These are phyloP conservation scores for Pituophis catenifer DNA, from an alignment of 2,113 vertebrate species.

Conservation along the genomic window DNA sequence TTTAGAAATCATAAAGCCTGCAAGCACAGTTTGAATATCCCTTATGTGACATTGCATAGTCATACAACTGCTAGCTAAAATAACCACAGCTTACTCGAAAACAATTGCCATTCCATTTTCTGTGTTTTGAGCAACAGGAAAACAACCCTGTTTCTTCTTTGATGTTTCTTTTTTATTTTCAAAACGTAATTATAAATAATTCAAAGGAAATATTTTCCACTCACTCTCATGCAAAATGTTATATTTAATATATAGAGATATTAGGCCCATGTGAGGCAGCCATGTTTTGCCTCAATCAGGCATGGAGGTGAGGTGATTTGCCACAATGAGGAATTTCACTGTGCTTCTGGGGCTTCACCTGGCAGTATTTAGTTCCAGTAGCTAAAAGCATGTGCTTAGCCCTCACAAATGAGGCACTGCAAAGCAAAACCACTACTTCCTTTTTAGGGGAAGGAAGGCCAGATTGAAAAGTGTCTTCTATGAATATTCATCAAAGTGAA, in stretches of 20 bases:
- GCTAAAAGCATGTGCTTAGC: background rate
- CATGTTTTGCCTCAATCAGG: background rate
- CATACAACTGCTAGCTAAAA: conserved; percentile 5
- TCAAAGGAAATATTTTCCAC: accelerated
- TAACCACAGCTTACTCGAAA: conserved; percentile 38
- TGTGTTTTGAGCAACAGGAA: conserved; percentile 38
- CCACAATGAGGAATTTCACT: background rate
- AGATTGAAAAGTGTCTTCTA: background rate
- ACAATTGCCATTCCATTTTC: conserved; percentile 29
- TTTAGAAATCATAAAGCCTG: conserved; percentile 5
- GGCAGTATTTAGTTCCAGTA: background rate
- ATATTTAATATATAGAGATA: background rate
- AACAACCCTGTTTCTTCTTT: conserved; percentile 53
- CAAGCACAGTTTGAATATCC: conserved; percentile 50
- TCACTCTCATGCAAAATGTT: background rate
- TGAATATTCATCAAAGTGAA: background rate
- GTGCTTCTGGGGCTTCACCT: background rate
- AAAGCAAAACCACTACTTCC: background rate
- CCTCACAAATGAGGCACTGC: background rate
- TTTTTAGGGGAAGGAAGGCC: background rate
- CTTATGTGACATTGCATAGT: conserved; percentile 35
- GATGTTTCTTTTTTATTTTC: conserved; percentile 6
- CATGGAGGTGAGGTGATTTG: background rate
- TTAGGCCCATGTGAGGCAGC: background rate
- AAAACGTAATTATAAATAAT: conserved; percentile 20